phyloP scores from a whole-genome alignment of 2,888 invertebrate genomes.

The Drosophila leonis region DNA sequence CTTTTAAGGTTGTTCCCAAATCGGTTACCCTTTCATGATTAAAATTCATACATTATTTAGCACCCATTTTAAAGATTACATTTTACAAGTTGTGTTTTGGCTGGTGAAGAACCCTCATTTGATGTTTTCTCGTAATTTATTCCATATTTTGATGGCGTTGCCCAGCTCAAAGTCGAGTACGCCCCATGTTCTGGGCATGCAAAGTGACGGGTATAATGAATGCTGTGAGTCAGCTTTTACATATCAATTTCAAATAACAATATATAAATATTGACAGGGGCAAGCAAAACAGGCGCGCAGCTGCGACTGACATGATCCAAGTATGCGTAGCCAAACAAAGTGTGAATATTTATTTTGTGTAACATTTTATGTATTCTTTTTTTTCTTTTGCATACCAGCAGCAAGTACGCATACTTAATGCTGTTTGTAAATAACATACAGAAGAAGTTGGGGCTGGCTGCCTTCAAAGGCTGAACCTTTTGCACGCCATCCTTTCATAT shows the following conservation, averaged over 20 bases:
- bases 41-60: slow-evolving; percentile 2
- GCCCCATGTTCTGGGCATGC: slow-evolving; percentile 15
- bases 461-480: slow-evolving; percentile 48
- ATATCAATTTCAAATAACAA: slow-evolving; percentile 68
- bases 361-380: slow-evolving; percentile 9
- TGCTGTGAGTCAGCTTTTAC: slow-evolving; percentile 52
- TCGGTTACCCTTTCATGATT: neutral
- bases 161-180: slow-evolving; percentile 12
- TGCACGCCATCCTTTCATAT: slow-evolving; percentile 65
- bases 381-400: slow-evolving; percentile 17
- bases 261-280: slow-evolving; percentile 76
- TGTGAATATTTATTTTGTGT: slow-evolving; percentile 66
- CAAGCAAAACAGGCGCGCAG: slow-evolving; percentile 52
- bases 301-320: slow-evolving; percentile 68
- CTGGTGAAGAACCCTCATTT: neutral
- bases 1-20: neutral
- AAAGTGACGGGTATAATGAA: slow-evolving; percentile 45
- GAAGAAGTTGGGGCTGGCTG: neutral
- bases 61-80: slow-evolving; percentile 2
- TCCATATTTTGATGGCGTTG: neutral
- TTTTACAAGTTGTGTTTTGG: neutral
- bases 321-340: slow-evolving; percentile 49
- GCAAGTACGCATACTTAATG: slow-evolving; percentile 53
- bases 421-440: slow-evolving; percentile 48
- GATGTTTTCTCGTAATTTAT: slow-evolving; percentile 33